phyloP scores from a whole-genome alignment of 2,113 vertebrate species.

The Oncorhynchus masou region DNA sequence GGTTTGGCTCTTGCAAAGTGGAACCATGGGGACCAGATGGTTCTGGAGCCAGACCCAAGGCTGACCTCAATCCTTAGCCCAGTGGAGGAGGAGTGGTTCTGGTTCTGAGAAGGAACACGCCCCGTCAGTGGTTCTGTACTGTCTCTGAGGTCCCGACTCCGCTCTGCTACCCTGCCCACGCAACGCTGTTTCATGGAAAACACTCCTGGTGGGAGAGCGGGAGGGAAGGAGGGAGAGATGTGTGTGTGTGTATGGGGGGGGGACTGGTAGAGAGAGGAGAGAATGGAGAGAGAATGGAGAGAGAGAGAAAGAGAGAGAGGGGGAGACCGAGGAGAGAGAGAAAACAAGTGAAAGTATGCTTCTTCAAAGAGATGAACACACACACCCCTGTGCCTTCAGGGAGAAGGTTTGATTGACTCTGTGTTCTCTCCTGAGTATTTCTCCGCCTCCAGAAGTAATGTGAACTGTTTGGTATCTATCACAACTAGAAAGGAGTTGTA shows the following conservation, averaged over 20 bases:
- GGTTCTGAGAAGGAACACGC: not conserved
- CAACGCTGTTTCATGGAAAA: not conserved
- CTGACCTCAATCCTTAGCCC: not conserved
- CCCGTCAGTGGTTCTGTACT: not conserved
- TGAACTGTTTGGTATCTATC: not conserved
- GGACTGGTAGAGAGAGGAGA: too few species aligned
- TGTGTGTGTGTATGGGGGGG: too few species aligned
- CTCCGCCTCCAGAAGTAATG: not conserved
- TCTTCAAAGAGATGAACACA: slow-evolving; percentile 5
- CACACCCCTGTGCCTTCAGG: not conserved
- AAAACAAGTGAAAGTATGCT: too few species aligned
- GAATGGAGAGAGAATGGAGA: too few species aligned
- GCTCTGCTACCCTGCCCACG: not conserved
- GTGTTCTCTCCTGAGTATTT: not conserved
- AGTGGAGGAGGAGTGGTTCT: not conserved
- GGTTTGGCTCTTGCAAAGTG: not conserved
- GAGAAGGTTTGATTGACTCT: not conserved
- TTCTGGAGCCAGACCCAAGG: not conserved
- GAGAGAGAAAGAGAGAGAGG: too few species aligned
- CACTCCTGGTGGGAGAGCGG: not conserved
- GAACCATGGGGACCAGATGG: not conserved
- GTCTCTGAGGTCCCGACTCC: not conserved
- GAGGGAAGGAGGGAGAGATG: too few species aligned
- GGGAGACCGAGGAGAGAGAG: too few species aligned
- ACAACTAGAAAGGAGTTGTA: not conserved